Conservation (phyloP, 37 sponge, comb jelly and placozoan genomes). For the Eunapius fragilis region DNA sequence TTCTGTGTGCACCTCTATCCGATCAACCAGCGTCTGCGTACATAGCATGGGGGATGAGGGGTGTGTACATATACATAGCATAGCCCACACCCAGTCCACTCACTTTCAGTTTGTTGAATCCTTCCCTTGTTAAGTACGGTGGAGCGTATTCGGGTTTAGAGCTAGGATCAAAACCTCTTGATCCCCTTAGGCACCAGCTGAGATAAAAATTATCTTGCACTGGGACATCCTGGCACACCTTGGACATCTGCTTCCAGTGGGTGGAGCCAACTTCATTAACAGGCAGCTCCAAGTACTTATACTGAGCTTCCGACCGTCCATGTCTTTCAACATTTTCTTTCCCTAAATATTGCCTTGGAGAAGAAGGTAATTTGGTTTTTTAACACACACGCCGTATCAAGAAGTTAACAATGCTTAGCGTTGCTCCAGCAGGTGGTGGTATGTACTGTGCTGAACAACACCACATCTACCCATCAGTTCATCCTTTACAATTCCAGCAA, state of each 20-base stretch:
- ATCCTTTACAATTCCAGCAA: no score
- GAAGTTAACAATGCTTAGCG: neutral
- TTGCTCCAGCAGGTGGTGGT: no score
- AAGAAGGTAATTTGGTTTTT: neutral
- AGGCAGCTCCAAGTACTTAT: conserved; percentile 29
- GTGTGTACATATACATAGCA: neutral
- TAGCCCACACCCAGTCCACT: neutral
- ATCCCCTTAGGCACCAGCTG: conserved; percentile 45
- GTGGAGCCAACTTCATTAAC: conserved; percentile 9
- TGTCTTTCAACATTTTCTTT: neutral
- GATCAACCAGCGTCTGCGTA: conserved; percentile 27
- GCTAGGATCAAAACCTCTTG: conserved; percentile 17
- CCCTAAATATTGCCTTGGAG: neutral
- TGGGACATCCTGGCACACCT: conserved; percentile 26
- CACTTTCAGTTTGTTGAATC: conserved; percentile 45
- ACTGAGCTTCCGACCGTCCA: conserved; percentile 35
- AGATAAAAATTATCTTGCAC: conserved; percentile 60
- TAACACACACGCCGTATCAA: neutral
- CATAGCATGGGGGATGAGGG: neutral
- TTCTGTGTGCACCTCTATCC: conserved; percentile 27
- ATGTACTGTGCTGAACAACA: no score
- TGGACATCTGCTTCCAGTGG: conserved; percentile 22
- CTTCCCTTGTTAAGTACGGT: conserved; percentile 30
- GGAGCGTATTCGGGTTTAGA: conserved; percentile 28
- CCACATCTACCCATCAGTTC: no score